Percentiles rank a stretch among this genome's conserved stretches.
phyloP scores from a whole-genome alignment of 2,797 vertebrate genomes.

The Protosalanx chinensis region DNA sequence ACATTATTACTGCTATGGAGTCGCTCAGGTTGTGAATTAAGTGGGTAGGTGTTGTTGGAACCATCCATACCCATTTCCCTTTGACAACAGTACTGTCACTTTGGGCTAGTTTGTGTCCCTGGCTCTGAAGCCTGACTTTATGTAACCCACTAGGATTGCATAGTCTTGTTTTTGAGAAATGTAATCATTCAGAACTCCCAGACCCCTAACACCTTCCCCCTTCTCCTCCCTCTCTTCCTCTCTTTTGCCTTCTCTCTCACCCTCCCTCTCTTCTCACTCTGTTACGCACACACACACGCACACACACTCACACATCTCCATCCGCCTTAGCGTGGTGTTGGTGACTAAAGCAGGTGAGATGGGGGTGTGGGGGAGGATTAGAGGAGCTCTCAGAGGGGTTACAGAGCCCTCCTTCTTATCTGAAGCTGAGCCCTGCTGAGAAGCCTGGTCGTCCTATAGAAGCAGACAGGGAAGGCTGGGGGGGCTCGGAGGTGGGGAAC shows the following conservation, averaged over 20 bases:
- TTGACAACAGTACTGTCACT: too few relatives aligned
- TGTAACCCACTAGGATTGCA: too few relatives aligned
- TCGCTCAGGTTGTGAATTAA: too few relatives aligned
- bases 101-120: too few relatives aligned
- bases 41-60: too few relatives aligned
- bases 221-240: too few relatives aligned
- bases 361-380: not conserved
- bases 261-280: not conserved
- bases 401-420: conserved; percentile 4
- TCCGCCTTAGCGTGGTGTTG: not conserved
- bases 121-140: too few relatives aligned
- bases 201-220: too few relatives aligned
- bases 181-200: too few relatives aligned
- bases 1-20: too few relatives aligned
- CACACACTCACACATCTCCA: not conserved
- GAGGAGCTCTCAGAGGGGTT: not conserved
- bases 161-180: too few relatives aligned
- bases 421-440: not conserved
- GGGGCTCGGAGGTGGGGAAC: not conserved
- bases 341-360: not conserved
- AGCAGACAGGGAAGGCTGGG: not conserved
- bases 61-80: too few relatives aligned
- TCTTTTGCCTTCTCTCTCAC: not conserved
- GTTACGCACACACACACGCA: not conserved
- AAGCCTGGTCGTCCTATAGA: not conserved